Evolutionary conservation across 2,113 vertebrate species (phyloP).

Genomic region (Hymenochirus boettgeri): DNA sequence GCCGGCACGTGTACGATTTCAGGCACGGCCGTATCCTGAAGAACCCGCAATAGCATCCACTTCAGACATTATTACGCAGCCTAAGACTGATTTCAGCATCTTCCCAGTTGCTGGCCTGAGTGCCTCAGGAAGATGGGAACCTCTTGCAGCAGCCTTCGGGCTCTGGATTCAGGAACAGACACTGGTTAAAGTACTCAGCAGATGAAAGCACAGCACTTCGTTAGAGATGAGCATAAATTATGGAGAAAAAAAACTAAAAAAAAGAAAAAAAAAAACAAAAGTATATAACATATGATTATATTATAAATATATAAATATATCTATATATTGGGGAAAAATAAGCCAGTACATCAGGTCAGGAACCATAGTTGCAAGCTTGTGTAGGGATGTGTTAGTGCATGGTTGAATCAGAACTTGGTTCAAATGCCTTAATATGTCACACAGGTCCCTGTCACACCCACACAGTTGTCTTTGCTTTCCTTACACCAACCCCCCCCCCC

Average conservation of each 20-base stretch:
- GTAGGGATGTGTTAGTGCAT: constrained; percentile 26
- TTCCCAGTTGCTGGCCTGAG: constrained; percentile 16
- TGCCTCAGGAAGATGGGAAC: constrained; percentile 32
- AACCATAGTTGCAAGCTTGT: constrained; percentile 43
- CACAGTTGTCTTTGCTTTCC: too few species aligned
- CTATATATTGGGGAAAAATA: constrained; percentile 50
- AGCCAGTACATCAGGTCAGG: constrained; percentile 54
- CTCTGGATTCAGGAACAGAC: constrained; percentile 42
- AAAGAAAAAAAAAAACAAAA: constrained; percentile 48
- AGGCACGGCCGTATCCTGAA: constrained; percentile 95
- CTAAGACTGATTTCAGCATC: constrained; percentile 7
- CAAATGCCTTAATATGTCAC: constrained; percentile 41
- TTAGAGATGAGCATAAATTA: constrained; percentile 57
- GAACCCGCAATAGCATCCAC: constrained; percentile 83
- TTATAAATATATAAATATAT: constrained; percentile 46
- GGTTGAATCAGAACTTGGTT: constrained; percentile 6
- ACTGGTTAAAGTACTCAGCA: constrained; percentile 45
- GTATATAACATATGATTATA: constrained; percentile 62
- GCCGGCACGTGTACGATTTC: constrained; percentile 97
- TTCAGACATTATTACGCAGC: neutral
- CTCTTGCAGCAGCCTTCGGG: constrained; percentile 24
- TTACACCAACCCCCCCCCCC: too few species aligned
- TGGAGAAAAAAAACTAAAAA: constrained; percentile 39
- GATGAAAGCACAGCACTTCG: constrained; percentile 77
- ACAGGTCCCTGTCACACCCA: constrained; percentile 32